Evolutionary conservation across 2,797 vertebrate genomes (phyloP), one percentile per base, ranked within the genome.

Genomic region (Eidolon dupreanum): DNA sequence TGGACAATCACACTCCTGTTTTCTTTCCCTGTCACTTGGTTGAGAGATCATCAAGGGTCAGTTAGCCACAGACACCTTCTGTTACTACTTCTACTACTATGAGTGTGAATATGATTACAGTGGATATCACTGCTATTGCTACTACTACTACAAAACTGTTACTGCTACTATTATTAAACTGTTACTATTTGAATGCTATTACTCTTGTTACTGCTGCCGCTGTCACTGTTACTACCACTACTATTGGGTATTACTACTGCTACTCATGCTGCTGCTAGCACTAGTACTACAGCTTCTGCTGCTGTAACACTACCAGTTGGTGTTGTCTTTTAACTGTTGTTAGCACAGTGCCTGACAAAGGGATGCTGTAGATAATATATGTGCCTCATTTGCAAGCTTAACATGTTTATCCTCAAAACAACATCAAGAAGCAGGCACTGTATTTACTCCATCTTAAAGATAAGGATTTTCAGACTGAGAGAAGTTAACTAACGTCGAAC

Each of bases 211-310:
- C 73, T 61, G 20, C 77, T 24, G 11, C 15, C 28, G 66, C 28
- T 36, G 11, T n/a, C 1, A n/a, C 36, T 9, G 8, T 49, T 26
- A 26, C 68, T 31, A 1, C 59, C 16, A 12, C 4, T 22, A 19
- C 19, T 33, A 2, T 17, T 41, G 3, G 26, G 20, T 33, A 6
- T 24, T 41, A 6, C 33, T 33, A 1, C 3, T 53, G 31, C 6
- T n/a, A 2, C 49, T 9, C 7, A 33, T 38, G 13, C 33, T 73
- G 13, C 9, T 61, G 5, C 24, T 5, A 3, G 31, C 3, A 0
- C 19, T 31, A 10, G 16, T 41, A 12, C 9, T 41, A 2, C 4
- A 2, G 4, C 31, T 20, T 16, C 28, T 78, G 24, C 43, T 84
- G 15, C 12, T 3, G 0, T 43, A 26, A 24, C 17, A 51, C 33